A percentile compares a stretch with the other conserved stretches of the same genome.
These are phyloP conservation scores for Amblyornis subalaris DNA, from an alignment of 2,113 vertebrate genomes.

Conservation along the genomic window DNA sequence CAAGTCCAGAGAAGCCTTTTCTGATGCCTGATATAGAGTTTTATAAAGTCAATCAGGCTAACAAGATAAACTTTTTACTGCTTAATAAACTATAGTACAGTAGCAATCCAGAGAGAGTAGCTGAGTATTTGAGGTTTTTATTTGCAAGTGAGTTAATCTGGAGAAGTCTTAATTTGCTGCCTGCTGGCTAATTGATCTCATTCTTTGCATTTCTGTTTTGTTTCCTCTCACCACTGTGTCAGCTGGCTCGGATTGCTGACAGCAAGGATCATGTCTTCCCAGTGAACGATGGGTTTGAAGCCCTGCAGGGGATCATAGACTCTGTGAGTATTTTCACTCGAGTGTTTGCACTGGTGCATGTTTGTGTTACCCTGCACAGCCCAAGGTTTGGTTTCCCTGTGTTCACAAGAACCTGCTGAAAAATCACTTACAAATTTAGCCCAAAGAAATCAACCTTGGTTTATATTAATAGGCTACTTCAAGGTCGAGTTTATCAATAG, in stretches of 20 bases:
- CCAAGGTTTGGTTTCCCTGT: not conserved
- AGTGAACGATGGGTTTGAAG: constrained; percentile 95
- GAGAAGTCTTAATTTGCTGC: not conserved
- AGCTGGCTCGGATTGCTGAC: constrained; percentile 98
- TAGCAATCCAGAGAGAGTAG: not conserved
- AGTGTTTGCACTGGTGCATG: not conserved
- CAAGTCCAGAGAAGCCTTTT: not conserved
- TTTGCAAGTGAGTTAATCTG: not conserved
- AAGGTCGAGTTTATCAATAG: not conserved
- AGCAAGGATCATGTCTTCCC: constrained; percentile 97
- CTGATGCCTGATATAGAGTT: not conserved
- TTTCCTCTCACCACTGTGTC: not conserved
- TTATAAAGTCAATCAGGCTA: not conserved
- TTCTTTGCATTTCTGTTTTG: not conserved
- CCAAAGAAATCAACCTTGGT: not conserved
- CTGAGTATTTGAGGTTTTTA: not conserved
- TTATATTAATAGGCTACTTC: not conserved
- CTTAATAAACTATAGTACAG: not conserved
- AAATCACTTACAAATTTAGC: not conserved
- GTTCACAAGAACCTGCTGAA: not conserved
- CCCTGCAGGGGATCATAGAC: constrained; percentile 93
- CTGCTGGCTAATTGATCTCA: not conserved
- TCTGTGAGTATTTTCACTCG: constrained; percentile 79
- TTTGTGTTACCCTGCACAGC: not conserved
- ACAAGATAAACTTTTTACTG: not conserved